These are phyloP conservation scores for Hylomyscus alleni DNA, from an alignment of 2,797 vertebrate species.

Conservation along the genomic window DNA sequence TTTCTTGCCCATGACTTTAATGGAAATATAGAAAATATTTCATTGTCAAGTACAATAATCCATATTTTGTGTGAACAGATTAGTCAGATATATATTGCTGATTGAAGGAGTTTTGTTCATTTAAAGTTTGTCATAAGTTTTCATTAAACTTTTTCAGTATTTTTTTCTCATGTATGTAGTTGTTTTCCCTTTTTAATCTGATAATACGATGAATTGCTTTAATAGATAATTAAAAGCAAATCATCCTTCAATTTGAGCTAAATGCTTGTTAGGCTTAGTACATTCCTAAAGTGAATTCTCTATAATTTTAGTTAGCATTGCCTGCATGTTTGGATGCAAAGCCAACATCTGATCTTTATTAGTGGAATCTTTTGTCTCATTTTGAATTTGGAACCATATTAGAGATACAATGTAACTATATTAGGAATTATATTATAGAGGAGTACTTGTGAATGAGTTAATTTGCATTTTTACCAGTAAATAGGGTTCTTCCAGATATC, in stretches of 20 bases:
- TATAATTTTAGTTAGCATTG: conserved; percentile 52
- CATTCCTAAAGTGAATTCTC: conserved; percentile 23
- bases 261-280: conserved; percentile 20
- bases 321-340: neutral
- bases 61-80: neutral
- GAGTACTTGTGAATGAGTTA: neutral
- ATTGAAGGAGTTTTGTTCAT: neutral
- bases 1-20: neutral
- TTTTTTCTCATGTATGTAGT: neutral
- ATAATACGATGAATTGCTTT: conserved; percentile 44
- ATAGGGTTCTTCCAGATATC: neutral
- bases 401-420: neutral
- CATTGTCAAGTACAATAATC: neutral
- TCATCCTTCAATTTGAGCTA: conserved; percentile 29
- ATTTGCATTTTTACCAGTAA: neutral
- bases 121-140: neutral
- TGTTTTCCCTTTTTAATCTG: conserved; percentile 37
- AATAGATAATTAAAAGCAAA: conserved; percentile 61
- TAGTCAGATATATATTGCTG: neutral
- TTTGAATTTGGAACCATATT: conserved; percentile 25
- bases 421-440: neutral
- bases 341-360: neutral
- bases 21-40: neutral
- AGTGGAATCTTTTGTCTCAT: neutral
- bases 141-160: conserved; percentile 2